These are phyloP conservation scores for Parapsyche elsis DNA, from an alignment of 1,140 invertebrate species.

Conservation along the genomic window DNA sequence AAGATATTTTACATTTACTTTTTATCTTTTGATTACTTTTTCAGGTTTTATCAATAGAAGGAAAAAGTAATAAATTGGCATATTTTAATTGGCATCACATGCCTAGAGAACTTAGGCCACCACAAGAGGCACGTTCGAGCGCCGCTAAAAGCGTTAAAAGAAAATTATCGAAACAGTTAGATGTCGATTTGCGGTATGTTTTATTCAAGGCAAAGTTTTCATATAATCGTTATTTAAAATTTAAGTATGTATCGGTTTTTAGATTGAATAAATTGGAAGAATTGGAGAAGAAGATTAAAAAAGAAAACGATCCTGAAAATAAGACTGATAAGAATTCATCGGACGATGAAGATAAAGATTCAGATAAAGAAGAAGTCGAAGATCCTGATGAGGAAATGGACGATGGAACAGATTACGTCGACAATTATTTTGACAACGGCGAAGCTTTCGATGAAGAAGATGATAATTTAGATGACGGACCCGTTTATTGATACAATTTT, in stretches of 20 bases:
- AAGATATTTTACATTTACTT: not conserved
- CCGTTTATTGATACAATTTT: constrained; percentile 49
- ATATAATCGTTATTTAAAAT: constrained; percentile 4
- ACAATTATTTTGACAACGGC: constrained; percentile 89
- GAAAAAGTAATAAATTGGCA: constrained; percentile 61
- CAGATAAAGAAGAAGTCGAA: constrained; percentile 63
- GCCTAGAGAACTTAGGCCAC: constrained; percentile 63
- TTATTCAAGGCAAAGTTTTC: not conserved
- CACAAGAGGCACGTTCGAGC: constrained; percentile 43
- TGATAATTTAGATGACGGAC: constrained; percentile 83
- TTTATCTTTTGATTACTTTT: not conserved
- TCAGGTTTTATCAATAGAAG: constrained; percentile 61
- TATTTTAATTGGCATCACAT: constrained; percentile 64
- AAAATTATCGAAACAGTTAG: constrained; percentile 61
- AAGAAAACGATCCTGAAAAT: constrained; percentile 54
- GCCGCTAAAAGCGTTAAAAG: constrained; percentile 55
- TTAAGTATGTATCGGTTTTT: constrained; percentile 53
- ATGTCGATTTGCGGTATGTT: constrained; percentile 57
- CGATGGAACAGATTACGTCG: constrained; percentile 73
- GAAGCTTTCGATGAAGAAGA: constrained; percentile 88
- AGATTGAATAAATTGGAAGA: constrained; percentile 65
- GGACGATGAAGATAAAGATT: constrained; percentile 66
- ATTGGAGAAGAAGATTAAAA: constrained; percentile 62
- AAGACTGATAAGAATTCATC: constrained; percentile 61
- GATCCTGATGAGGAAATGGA: constrained; percentile 67